Percentiles rank a stretch among this genome's conserved stretches.
These are phyloP conservation scores for Mola mola DNA, from an alignment of 2,113 vertebrate species.

Conservation along the genomic window DNA sequence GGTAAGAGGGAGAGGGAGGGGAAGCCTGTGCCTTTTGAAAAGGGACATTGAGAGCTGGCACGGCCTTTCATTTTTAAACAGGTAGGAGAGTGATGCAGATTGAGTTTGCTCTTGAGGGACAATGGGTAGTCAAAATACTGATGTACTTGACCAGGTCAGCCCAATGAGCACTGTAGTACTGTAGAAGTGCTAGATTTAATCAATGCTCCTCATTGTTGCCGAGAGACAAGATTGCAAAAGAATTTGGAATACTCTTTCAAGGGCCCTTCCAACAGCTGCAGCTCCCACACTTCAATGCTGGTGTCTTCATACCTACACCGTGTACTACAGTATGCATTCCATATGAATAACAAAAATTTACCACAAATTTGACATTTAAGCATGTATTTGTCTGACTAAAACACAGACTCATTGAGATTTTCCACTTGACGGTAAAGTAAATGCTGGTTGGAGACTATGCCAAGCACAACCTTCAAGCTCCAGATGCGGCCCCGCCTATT, in stretches of 20 bases:
- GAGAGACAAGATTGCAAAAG: conserved; percentile 65
- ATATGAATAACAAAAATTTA: conserved; percentile 33
- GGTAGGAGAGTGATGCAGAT: conserved; percentile 40
- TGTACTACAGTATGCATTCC: conserved; percentile 48
- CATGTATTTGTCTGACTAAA: too few relatives aligned
- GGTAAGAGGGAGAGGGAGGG: conserved; percentile 26
- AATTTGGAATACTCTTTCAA: conserved; percentile 51
- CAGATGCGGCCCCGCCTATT: conserved; percentile 38
- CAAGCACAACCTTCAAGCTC: conserved; percentile 51
- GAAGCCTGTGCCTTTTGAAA: conserved; percentile 28
- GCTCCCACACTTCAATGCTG: conserved; percentile 37
- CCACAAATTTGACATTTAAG: too few relatives aligned
- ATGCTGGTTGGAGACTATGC: conserved; percentile 68
- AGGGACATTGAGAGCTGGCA: conserved; percentile 29
- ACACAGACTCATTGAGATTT: conserved; percentile 1
- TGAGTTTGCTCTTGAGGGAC: conserved; percentile 67
- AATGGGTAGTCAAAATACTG: conserved; percentile 75
- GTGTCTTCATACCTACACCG: conserved; percentile 41
- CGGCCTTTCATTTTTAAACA: conserved; percentile 21
- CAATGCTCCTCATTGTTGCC: conserved; percentile 77
- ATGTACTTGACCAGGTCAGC: conserved; percentile 73
- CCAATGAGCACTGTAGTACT: conserved; percentile 36
- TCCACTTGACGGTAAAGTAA: conserved; percentile 37
- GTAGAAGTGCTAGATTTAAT: conserved; percentile 61
- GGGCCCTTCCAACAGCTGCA: conserved; percentile 65